phyloP scores from a whole-genome alignment of 23 tunicate genomes.

The Ascidia mentula region DNA sequence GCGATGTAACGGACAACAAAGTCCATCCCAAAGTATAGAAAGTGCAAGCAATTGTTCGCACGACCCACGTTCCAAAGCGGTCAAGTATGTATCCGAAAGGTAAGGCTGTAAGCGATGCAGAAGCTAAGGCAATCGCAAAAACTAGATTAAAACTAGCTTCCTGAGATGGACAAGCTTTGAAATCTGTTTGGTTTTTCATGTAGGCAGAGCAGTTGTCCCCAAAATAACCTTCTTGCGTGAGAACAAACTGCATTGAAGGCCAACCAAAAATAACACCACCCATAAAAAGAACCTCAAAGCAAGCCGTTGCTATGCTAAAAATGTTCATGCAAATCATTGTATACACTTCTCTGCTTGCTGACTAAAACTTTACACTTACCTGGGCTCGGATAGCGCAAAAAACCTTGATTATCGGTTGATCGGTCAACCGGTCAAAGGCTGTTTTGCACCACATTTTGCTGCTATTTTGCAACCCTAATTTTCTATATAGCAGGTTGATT shows the following conservation, averaged over 20 bases:
- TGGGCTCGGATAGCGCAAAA: no score
- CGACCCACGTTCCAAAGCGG: neutral
- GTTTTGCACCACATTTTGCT: no score
- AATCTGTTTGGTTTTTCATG: neutral
- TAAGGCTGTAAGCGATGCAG: neutral
- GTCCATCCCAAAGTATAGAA: neutral
- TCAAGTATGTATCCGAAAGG: neutral
- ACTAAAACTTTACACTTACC: no score
- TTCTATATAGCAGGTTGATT: no score
- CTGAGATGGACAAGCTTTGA: slow-evolving; percentile 10
- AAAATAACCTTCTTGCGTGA: slow-evolving; percentile 58
- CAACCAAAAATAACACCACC: slow-evolving; percentile 60
- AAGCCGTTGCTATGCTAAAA: no score
- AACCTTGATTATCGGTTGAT: no score
- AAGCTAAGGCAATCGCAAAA: slow-evolving; percentile 39
- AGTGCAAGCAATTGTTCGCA: neutral
- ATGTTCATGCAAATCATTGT: no score
- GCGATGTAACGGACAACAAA: neutral
- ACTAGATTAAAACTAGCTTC: slow-evolving; percentile 32
- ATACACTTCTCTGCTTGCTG: no score
- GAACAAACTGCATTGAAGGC: slow-evolving; percentile 49
- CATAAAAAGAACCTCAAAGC: no score
- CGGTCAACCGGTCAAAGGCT: no score
- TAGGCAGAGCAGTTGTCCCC: neutral
- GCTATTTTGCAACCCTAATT: no score